Percentiles rank a stretch among this genome's conserved stretches.
Evolutionary conservation across 2,113 vertebrate genomes (phyloP).

Genomic region (Oenanthe melanoleuca): DNA sequence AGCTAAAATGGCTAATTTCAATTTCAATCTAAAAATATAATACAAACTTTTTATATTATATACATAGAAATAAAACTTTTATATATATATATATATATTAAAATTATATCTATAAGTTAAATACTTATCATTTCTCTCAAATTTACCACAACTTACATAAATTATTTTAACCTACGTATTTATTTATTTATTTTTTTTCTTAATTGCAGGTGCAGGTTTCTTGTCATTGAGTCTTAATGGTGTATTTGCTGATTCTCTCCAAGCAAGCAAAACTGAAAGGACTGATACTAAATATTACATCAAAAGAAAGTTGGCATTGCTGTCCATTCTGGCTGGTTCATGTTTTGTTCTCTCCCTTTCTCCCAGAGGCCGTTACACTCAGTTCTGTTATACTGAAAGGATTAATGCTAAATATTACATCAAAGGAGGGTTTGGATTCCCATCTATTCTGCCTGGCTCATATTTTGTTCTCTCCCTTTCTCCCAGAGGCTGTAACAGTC

Average conservation of each 20-base stretch:
- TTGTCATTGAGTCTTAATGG: not conserved
- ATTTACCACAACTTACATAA: not conserved
- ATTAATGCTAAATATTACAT: slow-evolving; percentile 18
- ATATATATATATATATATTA: too few relatives aligned
- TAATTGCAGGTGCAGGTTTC: not conserved
- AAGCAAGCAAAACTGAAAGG: not conserved
- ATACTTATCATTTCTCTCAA: not conserved
- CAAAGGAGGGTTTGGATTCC: not conserved
- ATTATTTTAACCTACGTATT: not conserved
- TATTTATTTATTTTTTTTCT: not conserved
- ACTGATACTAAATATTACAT: slow-evolving; percentile 10
- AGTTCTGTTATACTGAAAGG: not conserved
- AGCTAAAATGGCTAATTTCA: not conserved
- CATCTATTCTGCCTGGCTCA: not conserved
- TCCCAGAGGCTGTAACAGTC: not conserved
- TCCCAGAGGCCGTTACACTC: not conserved
- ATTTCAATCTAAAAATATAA: not conserved
- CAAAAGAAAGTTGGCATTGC: not conserved
- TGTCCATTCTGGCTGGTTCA: not conserved
- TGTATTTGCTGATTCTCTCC: not conserved
- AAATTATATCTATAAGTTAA: not conserved
- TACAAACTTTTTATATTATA: not conserved
- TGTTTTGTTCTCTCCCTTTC: not conserved
- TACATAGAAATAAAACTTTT: too few relatives aligned
- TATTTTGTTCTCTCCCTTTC: not conserved